These are phyloP conservation scores for Sphaeridia pumilis DNA, from an alignment of 2,888 invertebrate species.

Conservation along the genomic window DNA sequence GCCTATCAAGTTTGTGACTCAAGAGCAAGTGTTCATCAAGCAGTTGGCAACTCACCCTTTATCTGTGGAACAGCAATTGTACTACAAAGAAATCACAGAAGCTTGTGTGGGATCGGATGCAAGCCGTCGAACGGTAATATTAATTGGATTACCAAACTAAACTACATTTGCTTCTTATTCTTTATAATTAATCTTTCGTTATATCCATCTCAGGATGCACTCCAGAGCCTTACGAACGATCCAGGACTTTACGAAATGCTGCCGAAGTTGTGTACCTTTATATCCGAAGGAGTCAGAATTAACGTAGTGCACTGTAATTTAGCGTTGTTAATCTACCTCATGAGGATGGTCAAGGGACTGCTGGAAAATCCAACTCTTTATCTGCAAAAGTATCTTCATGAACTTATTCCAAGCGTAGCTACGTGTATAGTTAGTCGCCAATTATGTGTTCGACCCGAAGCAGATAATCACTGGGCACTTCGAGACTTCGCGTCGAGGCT, in stretches of 20 bases:
- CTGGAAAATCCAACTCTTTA: constrained; percentile 90
- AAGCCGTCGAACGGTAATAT: constrained; percentile 68
- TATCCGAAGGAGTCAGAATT: constrained; percentile 93
- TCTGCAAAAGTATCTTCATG: constrained; percentile 95
- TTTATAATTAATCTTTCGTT: background rate
- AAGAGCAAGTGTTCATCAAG: constrained; percentile 34
- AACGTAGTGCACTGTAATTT: constrained; percentile 97
- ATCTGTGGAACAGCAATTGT: constrained; percentile 93
- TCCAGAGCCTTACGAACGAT: constrained; percentile 85
- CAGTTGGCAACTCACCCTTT: constrained; percentile 80
- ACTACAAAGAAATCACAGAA: constrained; percentile 97
- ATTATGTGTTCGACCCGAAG: constrained; percentile 84
- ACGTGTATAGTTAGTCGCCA: constrained; percentile 95
- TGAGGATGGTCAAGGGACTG: constrained; percentile 97
- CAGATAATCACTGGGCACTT: constrained; percentile 97
- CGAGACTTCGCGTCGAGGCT: constrained; percentile 90
- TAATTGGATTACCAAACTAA: background rate
- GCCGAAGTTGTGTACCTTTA: constrained; percentile 92
- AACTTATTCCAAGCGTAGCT: constrained; percentile 88
- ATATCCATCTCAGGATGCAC: constrained; percentile 56
- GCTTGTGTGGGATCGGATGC: constrained; percentile 98
- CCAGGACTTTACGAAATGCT: constrained; percentile 96
- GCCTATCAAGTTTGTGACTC: constrained; percentile 32
- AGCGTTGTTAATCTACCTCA: constrained; percentile 89
- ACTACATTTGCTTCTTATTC: background rate